Percentiles rank a stretch among this genome's conserved stretches.
These are phyloP conservation scores for Hemiscyllium ocellatum DNA, from an alignment of 2,113 vertebrate genomes.

Conservation along the genomic window DNA sequence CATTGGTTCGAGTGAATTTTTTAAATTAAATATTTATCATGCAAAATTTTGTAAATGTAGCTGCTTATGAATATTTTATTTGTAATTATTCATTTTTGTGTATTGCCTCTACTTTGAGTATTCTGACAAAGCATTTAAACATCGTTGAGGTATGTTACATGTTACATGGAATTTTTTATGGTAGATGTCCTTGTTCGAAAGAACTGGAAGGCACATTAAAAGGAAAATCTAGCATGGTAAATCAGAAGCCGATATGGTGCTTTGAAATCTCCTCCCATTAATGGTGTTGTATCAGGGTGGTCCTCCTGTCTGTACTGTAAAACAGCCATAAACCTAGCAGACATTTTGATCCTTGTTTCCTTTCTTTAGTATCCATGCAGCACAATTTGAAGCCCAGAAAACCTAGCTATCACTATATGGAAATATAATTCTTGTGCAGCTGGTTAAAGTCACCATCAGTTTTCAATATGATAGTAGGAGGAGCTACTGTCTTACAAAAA, in stretches of 20 bases:
- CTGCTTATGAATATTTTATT: slow-evolving; percentile 36
- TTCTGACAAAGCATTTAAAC: slow-evolving; percentile 37
- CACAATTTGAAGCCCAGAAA: background rate
- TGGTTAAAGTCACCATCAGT: background rate
- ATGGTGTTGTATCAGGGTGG: background rate
- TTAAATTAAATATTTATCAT: slow-evolving; percentile 38
- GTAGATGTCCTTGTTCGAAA: background rate
- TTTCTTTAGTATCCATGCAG: background rate
- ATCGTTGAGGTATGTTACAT: slow-evolving; percentile 21
- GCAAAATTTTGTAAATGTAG: slow-evolving; percentile 38
- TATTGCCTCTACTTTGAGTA: slow-evolving; percentile 35
- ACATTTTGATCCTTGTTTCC: background rate
- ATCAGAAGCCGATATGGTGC: background rate
- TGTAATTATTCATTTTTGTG: slow-evolving; percentile 38
- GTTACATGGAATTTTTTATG: slow-evolving; percentile 28
- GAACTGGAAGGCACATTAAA: background rate
- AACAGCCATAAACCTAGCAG: background rate
- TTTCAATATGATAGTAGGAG: background rate
- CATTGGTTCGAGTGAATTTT: slow-evolving; percentile 35
- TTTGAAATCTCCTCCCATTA: background rate
- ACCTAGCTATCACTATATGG: background rate
- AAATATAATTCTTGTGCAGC: background rate
- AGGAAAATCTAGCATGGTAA: background rate
- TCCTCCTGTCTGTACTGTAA: background rate
- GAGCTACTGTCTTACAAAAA: background rate